A percentile compares a stretch with the other conserved stretches of the same genome.
phyloP scores from a whole-genome alignment of 2,113 vertebrate species.

The Garra rufa region DNA sequence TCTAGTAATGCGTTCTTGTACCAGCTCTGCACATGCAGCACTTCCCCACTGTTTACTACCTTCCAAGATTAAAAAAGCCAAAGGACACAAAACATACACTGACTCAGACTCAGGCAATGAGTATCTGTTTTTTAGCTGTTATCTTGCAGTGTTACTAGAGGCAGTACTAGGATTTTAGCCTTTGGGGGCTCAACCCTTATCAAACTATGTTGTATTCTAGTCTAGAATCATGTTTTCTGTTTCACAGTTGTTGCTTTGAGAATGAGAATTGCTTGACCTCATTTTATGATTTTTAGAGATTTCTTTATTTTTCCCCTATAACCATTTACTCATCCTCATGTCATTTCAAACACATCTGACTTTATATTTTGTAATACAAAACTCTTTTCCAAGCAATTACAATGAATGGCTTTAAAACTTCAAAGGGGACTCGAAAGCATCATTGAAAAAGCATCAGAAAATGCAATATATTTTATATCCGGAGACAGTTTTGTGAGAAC shows the following conservation, averaged over 20 bases:
- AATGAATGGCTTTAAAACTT: background rate
- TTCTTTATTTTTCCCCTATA: no score
- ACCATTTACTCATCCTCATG: background rate
- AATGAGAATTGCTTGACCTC: background rate
- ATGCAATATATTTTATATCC: no score
- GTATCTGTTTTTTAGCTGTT: background rate
- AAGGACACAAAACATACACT: background rate
- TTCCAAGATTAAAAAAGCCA: conserved; percentile 6
- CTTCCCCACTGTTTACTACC: background rate
- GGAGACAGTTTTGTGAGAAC: no score
- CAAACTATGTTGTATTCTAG: background rate
- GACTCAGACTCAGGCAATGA: conserved; percentile 5
- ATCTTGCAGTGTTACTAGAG: conserved; percentile 1
- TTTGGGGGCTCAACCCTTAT: background rate
- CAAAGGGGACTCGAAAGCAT: background rate
- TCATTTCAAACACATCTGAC: background rate
- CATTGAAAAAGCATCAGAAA: background rate
- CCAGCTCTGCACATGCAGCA: background rate
- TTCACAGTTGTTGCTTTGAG: background rate
- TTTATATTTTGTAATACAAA: background rate
- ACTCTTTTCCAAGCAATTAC: background rate
- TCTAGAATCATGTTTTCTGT: background rate
- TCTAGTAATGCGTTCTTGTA: background rate
- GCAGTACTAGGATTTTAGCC: background rate
- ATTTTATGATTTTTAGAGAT: background rate